A percentile compares a stretch with the other conserved stretches of the same genome.
Conservation (phyloP, 2,113 vertebrate genomes). For the Sarotherodon lohbergeri region DNA sequence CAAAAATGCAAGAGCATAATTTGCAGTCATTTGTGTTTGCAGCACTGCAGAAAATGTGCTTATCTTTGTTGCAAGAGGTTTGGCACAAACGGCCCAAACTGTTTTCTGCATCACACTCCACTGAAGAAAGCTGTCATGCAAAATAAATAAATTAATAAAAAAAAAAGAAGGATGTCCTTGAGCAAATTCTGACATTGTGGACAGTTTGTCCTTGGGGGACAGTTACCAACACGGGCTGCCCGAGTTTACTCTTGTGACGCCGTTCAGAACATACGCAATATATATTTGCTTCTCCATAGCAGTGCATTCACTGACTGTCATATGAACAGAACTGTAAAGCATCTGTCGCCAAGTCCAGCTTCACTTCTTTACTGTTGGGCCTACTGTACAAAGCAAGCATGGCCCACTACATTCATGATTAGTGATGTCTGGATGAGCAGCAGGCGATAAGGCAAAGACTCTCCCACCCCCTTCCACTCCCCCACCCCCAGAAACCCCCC, state of each 20-base stretch:
- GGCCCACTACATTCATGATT: background rate
- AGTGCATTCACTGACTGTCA: background rate
- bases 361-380: background rate
- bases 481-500: background rate
- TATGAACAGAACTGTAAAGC: background rate
- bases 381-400: background rate
- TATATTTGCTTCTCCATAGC: background rate
- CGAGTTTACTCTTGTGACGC: background rate
- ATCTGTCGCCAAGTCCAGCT: background rate
- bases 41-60: background rate
- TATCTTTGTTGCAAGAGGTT: background rate
- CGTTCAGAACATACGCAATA: background rate
- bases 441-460: background rate
- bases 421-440: background rate
- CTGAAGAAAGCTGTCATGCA: background rate
- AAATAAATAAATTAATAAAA: rapidly evolving
- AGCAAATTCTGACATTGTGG: background rate
- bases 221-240: background rate
- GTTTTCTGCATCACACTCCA: background rate
- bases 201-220: background rate
- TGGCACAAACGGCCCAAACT: background rate
- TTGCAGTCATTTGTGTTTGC: background rate
- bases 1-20: background rate
- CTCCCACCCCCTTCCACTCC: background rate
- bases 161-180: background rate